Percentiles rank a stretch among this genome's conserved stretches.
Conservation (phyloP, 2,113 vertebrate genomes). For the Podarcis cretensis region DNA sequence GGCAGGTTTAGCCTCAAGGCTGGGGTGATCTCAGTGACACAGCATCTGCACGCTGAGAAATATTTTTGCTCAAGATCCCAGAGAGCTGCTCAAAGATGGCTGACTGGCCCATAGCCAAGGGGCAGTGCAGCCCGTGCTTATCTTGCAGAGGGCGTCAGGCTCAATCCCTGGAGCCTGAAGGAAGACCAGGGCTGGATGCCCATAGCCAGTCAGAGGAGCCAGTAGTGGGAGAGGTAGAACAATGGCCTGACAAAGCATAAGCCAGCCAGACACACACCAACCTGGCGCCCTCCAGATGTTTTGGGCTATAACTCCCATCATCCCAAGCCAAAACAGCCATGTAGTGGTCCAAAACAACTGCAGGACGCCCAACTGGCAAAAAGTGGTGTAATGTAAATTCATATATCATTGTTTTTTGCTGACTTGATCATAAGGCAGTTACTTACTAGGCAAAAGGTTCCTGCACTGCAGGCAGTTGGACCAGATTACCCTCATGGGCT, state of each 20-base stretch:
- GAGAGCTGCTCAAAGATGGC: neutral
- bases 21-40: neutral
- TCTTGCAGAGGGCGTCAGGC: neutral
- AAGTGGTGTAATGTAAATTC: neutral
- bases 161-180: neutral
- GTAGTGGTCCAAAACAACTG: neutral
- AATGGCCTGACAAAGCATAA: no score
- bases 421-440: neutral
- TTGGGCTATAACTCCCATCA: neutral
- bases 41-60: neutral
- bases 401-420: no score
- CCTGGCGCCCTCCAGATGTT: neutral
- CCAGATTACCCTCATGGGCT: no score
- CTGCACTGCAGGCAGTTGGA: no score
- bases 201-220: neutral
- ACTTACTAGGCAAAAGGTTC: neutral
- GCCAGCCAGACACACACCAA: neutral
- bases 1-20: slow-evolving; percentile 9
- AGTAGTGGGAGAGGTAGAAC: neutral
- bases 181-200: neutral
- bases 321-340: no score
- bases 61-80: neutral
- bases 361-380: neutral
- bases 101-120: neutral
- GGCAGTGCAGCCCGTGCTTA: neutral